Evolutionary conservation across 2,888 invertebrate species (phyloP), one percentile per base, ranked within the genome.

Genomic region (Eupithecia abbreviata): DNA sequence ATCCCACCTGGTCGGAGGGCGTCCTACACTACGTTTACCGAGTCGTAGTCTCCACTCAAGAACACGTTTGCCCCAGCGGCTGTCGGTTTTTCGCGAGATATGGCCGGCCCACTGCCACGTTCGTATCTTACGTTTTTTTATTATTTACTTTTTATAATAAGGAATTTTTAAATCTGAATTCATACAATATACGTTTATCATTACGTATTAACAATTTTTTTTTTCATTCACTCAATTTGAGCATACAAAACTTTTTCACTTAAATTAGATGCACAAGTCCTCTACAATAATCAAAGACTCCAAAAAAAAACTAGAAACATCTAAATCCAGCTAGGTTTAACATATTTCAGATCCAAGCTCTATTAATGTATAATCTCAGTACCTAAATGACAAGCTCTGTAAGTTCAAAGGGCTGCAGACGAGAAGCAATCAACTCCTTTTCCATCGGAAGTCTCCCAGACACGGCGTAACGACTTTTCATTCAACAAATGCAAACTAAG

Each of bases 391-490:
- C 66, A 45, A 69, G 13, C 30, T 62, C 62, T 62, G 62, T 18
- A 62, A 62, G 62, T 62, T 62, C 62, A 62, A 62, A 62, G 30
- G 62, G 62, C 30, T 30, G 62, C 12, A 62, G 62, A 30, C 62
- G 62, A 62, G 78, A 78, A 55, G 71, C 74, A 82, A 82, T 83
- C 78, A 79, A 78, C 83, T 77, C 72, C 77, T 78, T 81, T 83
- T 81, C 82, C 83, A 80, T 82, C 78, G 74, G 72, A 71, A 80
- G 77, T 66, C 42, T 2, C 66, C 15, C 30, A 66, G 66, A 66
- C 66, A 15, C 66, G 66, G 42, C 42, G 42, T 15, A 66, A 66
- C 66, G 13, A 42, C 42, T 66, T 66, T 66, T 62, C 62, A 62
- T 62, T 62, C 62, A 62, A 62, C 62, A 62, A 62, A 62, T 30